Percentiles rank a stretch among this genome's conserved stretches.
Evolutionary conservation across 2,888 invertebrate species (phyloP).

Genomic region (Tolmerus cingulatus): DNA sequence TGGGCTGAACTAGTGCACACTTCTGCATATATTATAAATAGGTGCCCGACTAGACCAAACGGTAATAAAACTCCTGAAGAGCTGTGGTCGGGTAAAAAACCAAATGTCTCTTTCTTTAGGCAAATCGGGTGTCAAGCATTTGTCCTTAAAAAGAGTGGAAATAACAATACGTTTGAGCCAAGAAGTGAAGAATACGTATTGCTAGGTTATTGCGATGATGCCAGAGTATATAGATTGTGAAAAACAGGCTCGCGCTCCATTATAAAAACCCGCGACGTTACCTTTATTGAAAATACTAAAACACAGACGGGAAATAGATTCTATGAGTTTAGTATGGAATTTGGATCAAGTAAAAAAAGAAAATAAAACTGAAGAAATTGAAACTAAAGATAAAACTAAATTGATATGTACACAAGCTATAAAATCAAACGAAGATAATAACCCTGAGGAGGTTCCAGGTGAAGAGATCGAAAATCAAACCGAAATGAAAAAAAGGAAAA

Average conservation of each 20-base stretch:
- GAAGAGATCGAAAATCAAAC: too few species aligned
- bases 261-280: not conserved
- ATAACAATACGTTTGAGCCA: not conserved
- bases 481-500: too few species aligned
- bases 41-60: not conserved
- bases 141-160: not conserved
- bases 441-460: too few species aligned
- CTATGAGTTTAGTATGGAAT: not conserved
- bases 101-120: not conserved
- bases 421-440: too few species aligned
- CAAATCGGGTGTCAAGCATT: not conserved
- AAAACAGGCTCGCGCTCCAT: not conserved
- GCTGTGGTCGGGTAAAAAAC: not conserved
- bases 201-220: too few species aligned
- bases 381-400: too few species aligned
- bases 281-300: not conserved
- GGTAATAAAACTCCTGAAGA: not conserved
- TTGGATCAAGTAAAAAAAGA: too few species aligned
- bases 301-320: not conserved
- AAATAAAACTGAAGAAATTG: too few species aligned
- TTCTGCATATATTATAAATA: not conserved
- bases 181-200: not conserved
- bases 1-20: not conserved
- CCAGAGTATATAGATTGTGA: not conserved
- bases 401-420: too few species aligned